phyloP scores from a whole-genome alignment of 2,888 invertebrate genomes.

The Microchrysa polita region DNA sequence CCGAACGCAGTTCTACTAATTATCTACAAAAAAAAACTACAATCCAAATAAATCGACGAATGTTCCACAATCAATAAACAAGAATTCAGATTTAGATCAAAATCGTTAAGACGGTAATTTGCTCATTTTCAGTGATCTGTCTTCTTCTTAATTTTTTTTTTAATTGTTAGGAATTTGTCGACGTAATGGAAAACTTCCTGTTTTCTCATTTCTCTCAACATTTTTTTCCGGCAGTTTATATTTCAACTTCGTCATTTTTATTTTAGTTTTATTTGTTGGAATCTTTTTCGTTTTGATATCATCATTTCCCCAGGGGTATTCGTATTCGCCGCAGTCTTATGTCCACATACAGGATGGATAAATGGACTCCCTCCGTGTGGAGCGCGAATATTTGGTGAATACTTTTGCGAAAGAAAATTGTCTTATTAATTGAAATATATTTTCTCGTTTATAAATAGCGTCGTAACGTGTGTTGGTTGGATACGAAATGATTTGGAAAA shows the following conservation, averaged over 20 bases:
- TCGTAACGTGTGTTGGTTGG: background rate
- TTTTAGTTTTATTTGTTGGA: background rate
- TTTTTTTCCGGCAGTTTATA: background rate
- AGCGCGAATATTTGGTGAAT: background rate
- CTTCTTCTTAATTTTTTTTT: background rate
- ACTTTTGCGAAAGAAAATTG: background rate
- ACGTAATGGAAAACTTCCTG: conserved; percentile 11
- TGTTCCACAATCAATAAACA: background rate
- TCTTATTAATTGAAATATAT: conserved; percentile 20
- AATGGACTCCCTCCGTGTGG: background rate
- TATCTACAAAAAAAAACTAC: background rate
- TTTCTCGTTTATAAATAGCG: conserved; percentile 19
- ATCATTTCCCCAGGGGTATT: background rate
- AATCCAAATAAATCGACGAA: background rate
- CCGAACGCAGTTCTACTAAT: background rate
- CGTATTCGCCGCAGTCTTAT: background rate
- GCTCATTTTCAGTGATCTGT: background rate
- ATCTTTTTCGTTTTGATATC: background rate
- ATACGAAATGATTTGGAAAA: background rate
- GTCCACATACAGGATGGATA: background rate
- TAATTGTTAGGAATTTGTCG: background rate
- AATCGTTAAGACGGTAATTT: background rate
- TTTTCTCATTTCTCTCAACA: background rate
- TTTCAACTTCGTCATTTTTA: too few relatives aligned
- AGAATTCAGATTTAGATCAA: conserved; percentile 4